Base-by-base conservation (phyloP, 2,113 vertebrate genomes). In the Vidua macroura region DNA sequence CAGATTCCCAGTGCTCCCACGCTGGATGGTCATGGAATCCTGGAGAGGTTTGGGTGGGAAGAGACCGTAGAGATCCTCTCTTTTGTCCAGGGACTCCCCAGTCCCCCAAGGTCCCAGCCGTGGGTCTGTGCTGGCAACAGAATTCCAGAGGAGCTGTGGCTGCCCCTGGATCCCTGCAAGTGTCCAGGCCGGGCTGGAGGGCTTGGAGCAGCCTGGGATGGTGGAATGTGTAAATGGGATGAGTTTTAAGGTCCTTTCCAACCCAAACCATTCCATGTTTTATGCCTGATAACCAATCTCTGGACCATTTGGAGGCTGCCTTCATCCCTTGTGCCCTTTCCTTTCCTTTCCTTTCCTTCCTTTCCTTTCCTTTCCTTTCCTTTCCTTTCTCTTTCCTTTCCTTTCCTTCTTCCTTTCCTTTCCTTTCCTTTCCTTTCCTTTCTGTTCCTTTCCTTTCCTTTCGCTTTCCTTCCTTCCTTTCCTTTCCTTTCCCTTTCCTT, bases 1-100 rank as follows among this genome's bases (percentile, higher is more conserved):
- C 55, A 3, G 8, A 1, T 43, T 15, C 63, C n/a, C 76, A 1
- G 23, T 0, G 14, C 75, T 8, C 37, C 0, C n/a, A 39, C n/a
- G 49, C 41, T 1, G 5, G 53, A 7, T 0, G 28, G 1, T 4
- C 43, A 1, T 1, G 63, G 66, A 30, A 24, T 8, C 49, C 20
- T 21, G 58, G 30, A 12, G 4, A 2, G 49, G 0, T 25, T 15
- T 14, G 67, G 35, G 7, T 23, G 43, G 75, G 49, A 13, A 70
- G 16, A 41, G n/a, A 9, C 13, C 20, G 0, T 0, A 9, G 25
- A 24, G 11, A 15, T 30, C 24, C 21, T 53, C 7, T 28, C 15
- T 15, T 37, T 21, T 8, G 1, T 6, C 20, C 48, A 6, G 23
- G 59, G 51, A 3, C 10, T 17, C 5, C 28, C 10, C 0, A 2